Evolutionary conservation across 2,797 vertebrate species (phyloP).

Genomic region (Bradypus variegatus): DNA sequence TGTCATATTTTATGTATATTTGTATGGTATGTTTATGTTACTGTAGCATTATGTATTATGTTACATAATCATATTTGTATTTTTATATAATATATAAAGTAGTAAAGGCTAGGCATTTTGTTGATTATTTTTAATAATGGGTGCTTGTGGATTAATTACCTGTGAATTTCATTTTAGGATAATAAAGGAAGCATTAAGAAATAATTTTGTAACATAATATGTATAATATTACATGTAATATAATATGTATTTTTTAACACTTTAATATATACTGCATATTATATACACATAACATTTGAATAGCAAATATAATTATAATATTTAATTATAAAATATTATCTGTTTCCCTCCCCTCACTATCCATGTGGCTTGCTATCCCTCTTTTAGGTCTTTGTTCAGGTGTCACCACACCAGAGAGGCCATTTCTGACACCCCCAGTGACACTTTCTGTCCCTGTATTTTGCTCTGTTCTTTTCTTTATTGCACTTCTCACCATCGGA

Average conservation of each 20-base stretch:
- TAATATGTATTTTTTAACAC: slow-evolving; percentile 20
- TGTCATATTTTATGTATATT: slow-evolving; percentile 6
- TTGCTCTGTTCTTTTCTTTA: slow-evolving; percentile 31
- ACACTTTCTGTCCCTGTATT: slow-evolving; percentile 10
- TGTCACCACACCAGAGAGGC: slow-evolving; percentile 26
- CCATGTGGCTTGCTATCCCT: slow-evolving; percentile 23
- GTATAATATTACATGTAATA: background rate
- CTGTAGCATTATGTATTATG: background rate
- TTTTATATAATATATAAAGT: slow-evolving; percentile 33
- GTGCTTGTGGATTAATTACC: background rate
- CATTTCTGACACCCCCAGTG: background rate
- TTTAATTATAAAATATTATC: slow-evolving; percentile 13
- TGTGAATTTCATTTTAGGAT: slow-evolving; percentile 39
- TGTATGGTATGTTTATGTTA: background rate
- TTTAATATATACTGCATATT: background rate
- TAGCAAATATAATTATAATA: slow-evolving; percentile 19
- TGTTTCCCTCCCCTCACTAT: background rate
- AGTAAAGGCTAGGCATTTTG: background rate
- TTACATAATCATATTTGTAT: background rate
- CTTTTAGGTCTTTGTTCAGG: slow-evolving; percentile 30
- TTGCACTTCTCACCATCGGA: background rate
- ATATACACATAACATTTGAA: slow-evolving; percentile 24
- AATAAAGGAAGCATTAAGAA: slow-evolving; percentile 35
- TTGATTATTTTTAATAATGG: slow-evolving; percentile 37
- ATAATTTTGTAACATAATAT: slow-evolving; percentile 29